These are phyloP conservation scores for Hypsibius dujardini DNA, from an alignment of 1,140 invertebrate genomes.

Conservation along the genomic window DNA sequence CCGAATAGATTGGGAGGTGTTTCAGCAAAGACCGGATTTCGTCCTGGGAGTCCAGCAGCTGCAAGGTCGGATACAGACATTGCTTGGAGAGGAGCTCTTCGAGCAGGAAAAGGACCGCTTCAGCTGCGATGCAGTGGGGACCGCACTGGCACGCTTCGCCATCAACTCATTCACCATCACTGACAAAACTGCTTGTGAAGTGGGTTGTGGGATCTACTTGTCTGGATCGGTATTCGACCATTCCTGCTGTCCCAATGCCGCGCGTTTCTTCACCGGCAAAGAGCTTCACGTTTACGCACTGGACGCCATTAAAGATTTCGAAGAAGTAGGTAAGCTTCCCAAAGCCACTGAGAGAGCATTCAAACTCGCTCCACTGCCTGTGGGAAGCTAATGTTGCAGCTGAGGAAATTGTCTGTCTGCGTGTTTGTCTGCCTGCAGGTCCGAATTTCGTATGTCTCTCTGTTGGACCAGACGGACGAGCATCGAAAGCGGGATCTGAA, in stretches of 20 bases:
- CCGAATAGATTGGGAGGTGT: background rate
- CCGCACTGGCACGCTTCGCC: background rate
- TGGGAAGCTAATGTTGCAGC: too few species aligned
- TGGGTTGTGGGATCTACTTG: slow-evolving; percentile 1
- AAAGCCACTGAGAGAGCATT: too few species aligned
- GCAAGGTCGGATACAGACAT: background rate
- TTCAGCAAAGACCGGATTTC: background rate
- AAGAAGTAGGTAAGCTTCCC: background rate
- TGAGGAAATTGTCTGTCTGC: background rate
- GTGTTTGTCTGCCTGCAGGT: background rate
- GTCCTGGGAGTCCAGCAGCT: background rate
- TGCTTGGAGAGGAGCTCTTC: background rate
- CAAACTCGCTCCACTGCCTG: too few species aligned
- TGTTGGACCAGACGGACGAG: background rate
- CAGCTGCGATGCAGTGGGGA: background rate
- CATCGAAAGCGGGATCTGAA: background rate
- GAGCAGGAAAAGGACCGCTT: background rate
- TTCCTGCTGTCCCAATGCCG: background rate
- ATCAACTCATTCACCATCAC: slow-evolving; percentile 6
- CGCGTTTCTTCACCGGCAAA: background rate
- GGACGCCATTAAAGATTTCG: background rate
- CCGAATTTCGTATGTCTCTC: background rate
- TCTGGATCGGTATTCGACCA: background rate
- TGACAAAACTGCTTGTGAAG: background rate
- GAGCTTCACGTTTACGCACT: background rate